These are phyloP conservation scores for Sebastes paucispinis DNA, from an alignment of 2,797 vertebrate genomes.

Conservation along the genomic window DNA sequence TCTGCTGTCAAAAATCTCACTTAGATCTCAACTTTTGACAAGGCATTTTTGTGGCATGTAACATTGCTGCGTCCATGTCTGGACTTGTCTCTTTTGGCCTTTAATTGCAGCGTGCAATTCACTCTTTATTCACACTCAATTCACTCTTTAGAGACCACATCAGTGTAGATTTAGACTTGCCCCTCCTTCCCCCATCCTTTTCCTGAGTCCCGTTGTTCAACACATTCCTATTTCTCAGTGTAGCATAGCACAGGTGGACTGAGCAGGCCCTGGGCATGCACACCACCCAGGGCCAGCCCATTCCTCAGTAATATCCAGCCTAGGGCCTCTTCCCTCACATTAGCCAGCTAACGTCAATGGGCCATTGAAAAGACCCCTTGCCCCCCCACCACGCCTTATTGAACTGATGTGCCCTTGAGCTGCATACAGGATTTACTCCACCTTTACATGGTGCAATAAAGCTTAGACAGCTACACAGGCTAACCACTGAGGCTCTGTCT, in stretches of 20 bases:
- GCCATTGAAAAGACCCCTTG: constrained; percentile 71
- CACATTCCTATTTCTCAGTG: constrained; percentile 82
- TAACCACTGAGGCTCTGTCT: constrained; percentile 52
- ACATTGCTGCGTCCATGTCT: neutral
- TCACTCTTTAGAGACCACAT: constrained; percentile 31
- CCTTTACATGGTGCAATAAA: constrained; percentile 68
- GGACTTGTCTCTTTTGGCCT: constrained; percentile 25
- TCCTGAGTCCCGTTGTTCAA: constrained; percentile 61
- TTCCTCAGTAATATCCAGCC: constrained; percentile 77
- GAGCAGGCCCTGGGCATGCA: constrained; percentile 56
- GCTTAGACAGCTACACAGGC: constrained; percentile 52
- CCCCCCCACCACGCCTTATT: constrained; percentile 72
- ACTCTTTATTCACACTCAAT: constrained; percentile 2
- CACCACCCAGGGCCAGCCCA: constrained; percentile 67
- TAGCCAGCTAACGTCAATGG: constrained; percentile 69
- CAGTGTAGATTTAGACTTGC: constrained; percentile 27
- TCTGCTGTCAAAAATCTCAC: neutral
- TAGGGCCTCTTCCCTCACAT: constrained; percentile 68
- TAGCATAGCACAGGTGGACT: constrained; percentile 84
- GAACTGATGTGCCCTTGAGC: constrained; percentile 76
- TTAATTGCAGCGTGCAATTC: constrained; percentile 18
- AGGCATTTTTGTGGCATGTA: neutral
- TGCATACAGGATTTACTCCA: constrained; percentile 67
- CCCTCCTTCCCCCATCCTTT: constrained; percentile 19
- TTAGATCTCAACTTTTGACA: neutral